Evolutionary conservation across 2,797 vertebrate genomes (phyloP).

Genomic region (Dicrostonyx torquatus): DNA sequence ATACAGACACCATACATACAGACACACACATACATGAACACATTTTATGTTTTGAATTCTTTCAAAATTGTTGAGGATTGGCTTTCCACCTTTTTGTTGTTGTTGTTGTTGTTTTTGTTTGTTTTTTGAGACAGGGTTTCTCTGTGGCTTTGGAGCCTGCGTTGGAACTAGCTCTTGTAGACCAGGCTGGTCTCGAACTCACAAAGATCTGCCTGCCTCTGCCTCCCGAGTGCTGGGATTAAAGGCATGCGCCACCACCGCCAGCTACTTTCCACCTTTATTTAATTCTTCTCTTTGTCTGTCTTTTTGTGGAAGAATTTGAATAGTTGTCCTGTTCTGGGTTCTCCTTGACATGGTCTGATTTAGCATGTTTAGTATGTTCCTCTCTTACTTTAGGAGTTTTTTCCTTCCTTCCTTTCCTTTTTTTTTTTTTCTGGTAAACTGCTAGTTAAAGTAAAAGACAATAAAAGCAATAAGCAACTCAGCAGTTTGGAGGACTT

Average conservation of each 20-base stretch:
- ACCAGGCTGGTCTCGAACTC: too few species aligned
- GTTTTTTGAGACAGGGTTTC: too few species aligned
- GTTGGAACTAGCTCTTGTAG: too few species aligned
- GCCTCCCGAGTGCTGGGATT: too few species aligned
- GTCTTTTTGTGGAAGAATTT: neutral
- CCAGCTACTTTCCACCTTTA: neutral
- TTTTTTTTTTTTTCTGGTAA: neutral
- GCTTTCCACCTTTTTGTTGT: neutral
- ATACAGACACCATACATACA: neutral
- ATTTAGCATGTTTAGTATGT: neutral
- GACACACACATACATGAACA: neutral
- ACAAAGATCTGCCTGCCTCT: too few species aligned
- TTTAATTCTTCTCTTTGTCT: neutral
- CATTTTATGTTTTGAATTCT: neutral
- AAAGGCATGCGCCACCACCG: too few species aligned
- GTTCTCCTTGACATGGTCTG: neutral
- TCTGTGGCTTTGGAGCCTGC: too few species aligned
- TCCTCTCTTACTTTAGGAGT: neutral
- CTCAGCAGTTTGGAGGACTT: neutral
- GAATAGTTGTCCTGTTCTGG: neutral
- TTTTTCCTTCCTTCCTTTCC: neutral
- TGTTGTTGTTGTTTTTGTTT: too few species aligned
- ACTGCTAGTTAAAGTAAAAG: neutral
- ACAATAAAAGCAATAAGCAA: neutral
- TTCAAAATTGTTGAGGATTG: neutral